phyloP scores from a whole-genome alignment of 2,888 invertebrate genomes.

The Camptogramma bilineatum region DNA sequence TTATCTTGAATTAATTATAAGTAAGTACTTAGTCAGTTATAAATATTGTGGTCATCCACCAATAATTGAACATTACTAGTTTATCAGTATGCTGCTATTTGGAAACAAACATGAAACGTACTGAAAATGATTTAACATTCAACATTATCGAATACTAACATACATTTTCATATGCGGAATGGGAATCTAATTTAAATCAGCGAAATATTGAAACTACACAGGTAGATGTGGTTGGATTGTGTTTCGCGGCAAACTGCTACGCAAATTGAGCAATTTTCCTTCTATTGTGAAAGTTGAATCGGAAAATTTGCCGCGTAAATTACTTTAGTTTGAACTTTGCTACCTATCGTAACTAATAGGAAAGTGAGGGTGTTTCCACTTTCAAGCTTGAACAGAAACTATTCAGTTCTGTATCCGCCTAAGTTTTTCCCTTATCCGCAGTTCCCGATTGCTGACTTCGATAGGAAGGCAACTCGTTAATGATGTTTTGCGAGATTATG shows the following conservation, averaged over 20 bases:
- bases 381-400: slow-evolving; percentile 16
- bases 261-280: slow-evolving; percentile 34
- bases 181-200: not conserved
- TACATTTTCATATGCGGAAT: not conserved
- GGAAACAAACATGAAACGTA: not conserved
- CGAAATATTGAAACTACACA: slow-evolving; percentile 10
- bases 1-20: no score
- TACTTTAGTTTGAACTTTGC: slow-evolving; percentile 32
- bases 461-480: not conserved
- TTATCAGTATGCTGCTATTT: not conserved
- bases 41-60: not conserved
- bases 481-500: not conserved
- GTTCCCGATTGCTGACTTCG: slow-evolving; percentile 5
- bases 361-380: slow-evolving; percentile 24
- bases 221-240: slow-evolving; percentile 6
- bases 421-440: slow-evolving; percentile 11
- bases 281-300: slow-evolving; percentile 35
- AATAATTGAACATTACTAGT: not conserved
- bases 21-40: no score
- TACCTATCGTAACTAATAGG: slow-evolving; percentile 31
- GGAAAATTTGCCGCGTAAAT: slow-evolving; percentile 33
- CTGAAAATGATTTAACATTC: not conserved
- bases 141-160: not conserved
- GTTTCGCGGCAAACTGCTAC: slow-evolving; percentile 26
- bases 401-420: slow-evolving; percentile 11